A percentile compares a stretch with the other conserved stretches of the same genome.
These are phyloP conservation scores for Coccyzus lansbergi DNA, from an alignment of 2,797 vertebrate species.

Conservation along the genomic window DNA sequence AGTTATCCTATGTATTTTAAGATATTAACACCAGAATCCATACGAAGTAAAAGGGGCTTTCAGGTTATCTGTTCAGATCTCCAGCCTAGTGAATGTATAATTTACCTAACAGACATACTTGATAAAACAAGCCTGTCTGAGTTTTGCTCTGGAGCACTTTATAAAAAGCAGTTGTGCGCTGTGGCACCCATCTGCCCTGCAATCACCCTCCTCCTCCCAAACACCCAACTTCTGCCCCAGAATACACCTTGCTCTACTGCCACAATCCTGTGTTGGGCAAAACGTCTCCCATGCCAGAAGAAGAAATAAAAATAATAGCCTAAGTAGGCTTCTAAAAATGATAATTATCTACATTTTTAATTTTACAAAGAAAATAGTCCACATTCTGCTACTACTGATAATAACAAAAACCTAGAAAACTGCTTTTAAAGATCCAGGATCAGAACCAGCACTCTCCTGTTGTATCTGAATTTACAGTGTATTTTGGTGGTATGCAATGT, in stretches of 20 bases:
- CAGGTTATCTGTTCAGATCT: neutral
- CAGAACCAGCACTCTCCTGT: neutral
- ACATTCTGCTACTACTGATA: neutral
- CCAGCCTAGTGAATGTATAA: neutral
- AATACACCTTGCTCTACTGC: neutral
- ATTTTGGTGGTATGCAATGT: neutral
- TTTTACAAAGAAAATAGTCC: neutral
- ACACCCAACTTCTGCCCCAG: neutral
- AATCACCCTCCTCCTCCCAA: neutral
- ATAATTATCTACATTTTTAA: neutral
- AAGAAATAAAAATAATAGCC: neutral
- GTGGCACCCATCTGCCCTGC: neutral
- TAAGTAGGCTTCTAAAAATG: neutral
- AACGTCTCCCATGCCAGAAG: neutral
- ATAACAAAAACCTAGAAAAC: neutral
- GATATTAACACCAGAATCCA: constrained; percentile 2
- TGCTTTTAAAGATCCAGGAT: neutral
- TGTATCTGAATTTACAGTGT: neutral
- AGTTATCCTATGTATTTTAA: neutral
- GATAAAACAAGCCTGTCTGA: neutral
- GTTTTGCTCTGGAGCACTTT: neutral
- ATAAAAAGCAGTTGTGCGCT: neutral
- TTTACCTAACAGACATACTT: neutral
- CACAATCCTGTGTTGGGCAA: neutral
- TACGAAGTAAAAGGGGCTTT: neutral